Evolutionary conservation across 2,113 vertebrate species (phyloP).

Genomic region (Syrrhaptes paradoxus): DNA sequence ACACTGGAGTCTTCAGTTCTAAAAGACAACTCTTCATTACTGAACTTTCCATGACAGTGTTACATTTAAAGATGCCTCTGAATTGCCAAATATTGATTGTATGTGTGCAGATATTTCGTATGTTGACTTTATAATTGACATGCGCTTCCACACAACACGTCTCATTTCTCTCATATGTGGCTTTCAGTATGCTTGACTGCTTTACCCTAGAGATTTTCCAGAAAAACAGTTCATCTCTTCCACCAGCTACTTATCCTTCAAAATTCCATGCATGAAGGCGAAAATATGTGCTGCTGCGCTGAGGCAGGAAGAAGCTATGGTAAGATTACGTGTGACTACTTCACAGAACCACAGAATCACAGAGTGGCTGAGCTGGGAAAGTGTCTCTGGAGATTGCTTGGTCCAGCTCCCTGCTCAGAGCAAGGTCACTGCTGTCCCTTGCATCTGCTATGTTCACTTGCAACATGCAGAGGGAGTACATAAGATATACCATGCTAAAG

Average conservation of each 20-base stretch:
- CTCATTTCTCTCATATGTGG: neutral
- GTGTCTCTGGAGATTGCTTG: neutral
- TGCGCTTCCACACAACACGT: neutral
- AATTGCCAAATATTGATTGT: neutral
- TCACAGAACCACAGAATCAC: neutral
- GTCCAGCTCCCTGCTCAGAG: neutral
- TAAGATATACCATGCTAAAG: neutral
- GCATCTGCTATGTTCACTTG: neutral
- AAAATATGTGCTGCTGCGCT: neutral
- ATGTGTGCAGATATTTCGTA: neutral
- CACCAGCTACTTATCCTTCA: neutral
- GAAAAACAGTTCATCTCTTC: neutral
- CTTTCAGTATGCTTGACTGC: neutral
- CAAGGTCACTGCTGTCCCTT: neutral
- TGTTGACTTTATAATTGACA: neutral
- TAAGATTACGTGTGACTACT: neutral
- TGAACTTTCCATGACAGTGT: neutral
- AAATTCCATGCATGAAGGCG: neutral
- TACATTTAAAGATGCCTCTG: neutral
- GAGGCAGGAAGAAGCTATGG: neutral
- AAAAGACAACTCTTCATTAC: neutral
- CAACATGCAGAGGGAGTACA: neutral
- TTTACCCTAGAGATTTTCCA: neutral
- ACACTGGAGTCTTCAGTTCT: neutral
- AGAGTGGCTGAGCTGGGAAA: fast-evolving